Conservation (phyloP, 2,113 vertebrate species). For the Lepus americanus region DNA sequence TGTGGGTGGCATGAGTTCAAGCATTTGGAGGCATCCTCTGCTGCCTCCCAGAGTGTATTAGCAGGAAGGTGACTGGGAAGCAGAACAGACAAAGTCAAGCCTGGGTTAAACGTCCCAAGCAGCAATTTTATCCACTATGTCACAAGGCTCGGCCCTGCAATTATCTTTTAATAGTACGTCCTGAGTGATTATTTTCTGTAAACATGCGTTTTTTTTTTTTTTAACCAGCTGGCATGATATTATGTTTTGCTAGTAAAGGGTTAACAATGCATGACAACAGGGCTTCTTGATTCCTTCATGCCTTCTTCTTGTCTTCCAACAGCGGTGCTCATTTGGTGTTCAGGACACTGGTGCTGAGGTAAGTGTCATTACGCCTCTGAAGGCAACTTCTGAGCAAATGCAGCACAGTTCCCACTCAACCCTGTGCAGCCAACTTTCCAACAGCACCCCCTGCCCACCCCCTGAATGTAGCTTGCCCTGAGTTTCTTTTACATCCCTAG, state of each 20-base stretch:
- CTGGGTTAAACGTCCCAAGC: no score
- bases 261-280: neutral
- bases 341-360: neutral
- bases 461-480: neutral
- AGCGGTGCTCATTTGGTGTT: neutral
- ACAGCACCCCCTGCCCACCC: neutral
- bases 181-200: neutral
- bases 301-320: neutral
- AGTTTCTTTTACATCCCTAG: neutral
- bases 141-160: no score
- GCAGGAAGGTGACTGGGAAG: no score
- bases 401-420: neutral
- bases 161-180: neutral
- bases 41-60: no score
- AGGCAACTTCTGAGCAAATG: neutral
- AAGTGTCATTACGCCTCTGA: neutral
- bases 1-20: no score
- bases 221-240: neutral
- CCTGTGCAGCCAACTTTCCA: neutral
- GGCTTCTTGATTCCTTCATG: fast-evolving
- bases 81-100: no score
- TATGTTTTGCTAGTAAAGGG: neutral
- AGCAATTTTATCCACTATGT: no score
- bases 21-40: no score
- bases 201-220: neutral